These are phyloP conservation scores for Actias luna DNA, from an alignment of 2,888 invertebrate genomes.

Conservation along the genomic window DNA sequence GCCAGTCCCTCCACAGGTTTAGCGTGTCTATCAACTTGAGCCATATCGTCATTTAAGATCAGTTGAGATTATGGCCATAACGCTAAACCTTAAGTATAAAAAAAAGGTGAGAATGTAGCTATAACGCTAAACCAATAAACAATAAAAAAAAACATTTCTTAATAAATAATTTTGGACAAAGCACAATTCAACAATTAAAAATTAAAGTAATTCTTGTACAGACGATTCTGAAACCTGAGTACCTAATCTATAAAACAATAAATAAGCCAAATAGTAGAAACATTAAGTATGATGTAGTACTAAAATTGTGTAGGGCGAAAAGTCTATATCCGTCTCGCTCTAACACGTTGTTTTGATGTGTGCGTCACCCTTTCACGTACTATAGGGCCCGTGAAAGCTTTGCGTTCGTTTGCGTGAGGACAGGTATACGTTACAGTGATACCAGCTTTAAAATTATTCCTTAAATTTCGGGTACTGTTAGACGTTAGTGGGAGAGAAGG, in stretches of 20 bases:
- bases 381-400: slow-evolving; percentile 45
- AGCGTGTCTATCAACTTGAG: too few relatives aligned
- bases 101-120: too few relatives aligned
- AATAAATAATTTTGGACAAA: too few relatives aligned
- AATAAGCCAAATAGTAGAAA: neutral
- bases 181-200: too few relatives aligned
- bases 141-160: too few relatives aligned
- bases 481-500: neutral
- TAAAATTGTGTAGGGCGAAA: slow-evolving; percentile 19
- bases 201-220: neutral
- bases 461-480: slow-evolving; percentile 27
- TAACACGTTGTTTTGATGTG: slow-evolving; percentile 27
- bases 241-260: neutral
- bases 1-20: too few relatives aligned
- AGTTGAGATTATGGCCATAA: too few relatives aligned
- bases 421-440: slow-evolving; percentile 42
- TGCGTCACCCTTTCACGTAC: slow-evolving; percentile 43
- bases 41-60: too few relatives aligned
- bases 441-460: slow-evolving; percentile 25
- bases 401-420: slow-evolving; percentile 43
- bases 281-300: slow-evolving; percentile 3
- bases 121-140: too few relatives aligned
- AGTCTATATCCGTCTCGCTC: slow-evolving; percentile 27
- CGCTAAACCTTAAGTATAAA: too few relatives aligned
- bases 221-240: neutral